A percentile compares a stretch with the other conserved stretches of the same genome.
Conservation (phyloP, 2,113 vertebrate species). For the Camarhynchus parvulus region DNA sequence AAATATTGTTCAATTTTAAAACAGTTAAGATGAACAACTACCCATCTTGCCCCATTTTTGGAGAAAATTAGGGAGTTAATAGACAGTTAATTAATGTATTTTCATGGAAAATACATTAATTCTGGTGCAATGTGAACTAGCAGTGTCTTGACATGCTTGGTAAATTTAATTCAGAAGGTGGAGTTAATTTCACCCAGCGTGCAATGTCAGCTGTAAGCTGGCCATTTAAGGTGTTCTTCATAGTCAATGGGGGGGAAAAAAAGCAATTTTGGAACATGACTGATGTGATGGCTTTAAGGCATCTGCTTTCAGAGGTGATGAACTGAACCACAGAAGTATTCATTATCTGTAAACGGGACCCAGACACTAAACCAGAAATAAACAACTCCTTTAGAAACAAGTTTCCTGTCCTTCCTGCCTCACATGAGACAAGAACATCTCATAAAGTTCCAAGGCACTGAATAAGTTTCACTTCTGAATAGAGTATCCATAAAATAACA, state of each 20-base stretch:
- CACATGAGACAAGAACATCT: neutral
- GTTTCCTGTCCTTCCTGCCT: neutral
- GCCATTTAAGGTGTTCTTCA: neutral
- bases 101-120: neutral
- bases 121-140: neutral
- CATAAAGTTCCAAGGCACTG: neutral
- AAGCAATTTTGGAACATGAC: neutral
- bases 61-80: neutral
- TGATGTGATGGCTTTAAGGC: neutral
- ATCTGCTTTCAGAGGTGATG: neutral
- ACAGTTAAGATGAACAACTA: neutral
- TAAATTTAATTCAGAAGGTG: neutral
- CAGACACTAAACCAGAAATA: neutral
- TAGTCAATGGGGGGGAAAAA: neutral
- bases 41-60: neutral
- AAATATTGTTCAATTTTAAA: neutral
- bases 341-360: neutral
- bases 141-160: neutral
- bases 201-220: neutral
- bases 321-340: neutral
- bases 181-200: neutral
- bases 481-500: neutral
- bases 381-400: neutral
- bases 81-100: neutral
- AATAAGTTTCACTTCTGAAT: neutral